Evolutionary conservation across 1,140 invertebrate genomes (phyloP), one percentile per base, ranked within the genome.

Genomic region (Meloidogyne hapla): DNA sequence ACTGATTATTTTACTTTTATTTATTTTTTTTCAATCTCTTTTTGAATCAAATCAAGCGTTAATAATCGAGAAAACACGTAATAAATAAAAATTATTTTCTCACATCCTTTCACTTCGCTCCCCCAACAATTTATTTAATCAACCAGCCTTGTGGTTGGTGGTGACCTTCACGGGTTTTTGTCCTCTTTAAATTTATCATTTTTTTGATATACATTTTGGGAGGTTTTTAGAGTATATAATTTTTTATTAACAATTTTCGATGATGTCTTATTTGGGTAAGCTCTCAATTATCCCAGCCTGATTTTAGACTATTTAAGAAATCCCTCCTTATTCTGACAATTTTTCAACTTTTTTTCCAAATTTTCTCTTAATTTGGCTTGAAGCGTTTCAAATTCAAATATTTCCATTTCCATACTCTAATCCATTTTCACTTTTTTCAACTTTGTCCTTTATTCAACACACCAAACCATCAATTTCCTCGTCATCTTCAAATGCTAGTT

Each of bases 1-100:
- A 78, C 75, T 65, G 33, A 33, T 26, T 25, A 56, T 76, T 18
- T 70, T 70, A 15, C 8, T 70, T 13, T 40, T 25, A 48, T 56
- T 70, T 15, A 61, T 70, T 12, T n/a, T 26, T 48, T 38, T 26
- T 26, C 25, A 65, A 65, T 65, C 28, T 18, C 21, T 13, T 25
- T 28, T 66, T 66, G n/a, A 66, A 66, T 66, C 65, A 33, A 66
- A 33, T 33, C 38, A 66, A 33, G 38, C 65, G 38, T 66, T 66
- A 33, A 66, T 66, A 56, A 56, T 40, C 65, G 21, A 33, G 1
- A 66, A 66, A 4, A 15, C 25, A 56, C 48, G 48, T 18, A 56
- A 56, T 56, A 56, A 56, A 56, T n/a, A 56, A 21, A 38, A 61
- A 70, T 70, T 26, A 40, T 61, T 4, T 56, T 56, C 8, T 70